Evolutionary conservation across 2,113 vertebrate species (phyloP).

Genomic region (Chroicocephalus ridibundus): DNA sequence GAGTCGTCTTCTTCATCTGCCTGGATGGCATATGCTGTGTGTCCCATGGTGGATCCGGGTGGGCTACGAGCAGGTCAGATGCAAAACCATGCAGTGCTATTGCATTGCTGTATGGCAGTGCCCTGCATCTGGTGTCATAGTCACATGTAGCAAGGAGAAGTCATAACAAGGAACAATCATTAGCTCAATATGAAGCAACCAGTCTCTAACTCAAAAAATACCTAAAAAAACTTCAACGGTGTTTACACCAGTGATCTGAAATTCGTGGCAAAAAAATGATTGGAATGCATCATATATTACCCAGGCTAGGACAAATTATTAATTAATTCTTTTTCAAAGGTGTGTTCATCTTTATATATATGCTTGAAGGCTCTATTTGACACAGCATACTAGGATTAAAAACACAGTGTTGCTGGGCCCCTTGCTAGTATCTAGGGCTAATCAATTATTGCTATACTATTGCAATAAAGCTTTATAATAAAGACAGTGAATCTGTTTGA

Average conservation of each 20-base stretch:
- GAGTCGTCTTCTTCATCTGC: background rate
- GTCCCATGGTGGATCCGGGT: accelerated
- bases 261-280: background rate
- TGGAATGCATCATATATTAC: background rate
- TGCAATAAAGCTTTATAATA: background rate
- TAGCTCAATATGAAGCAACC: background rate
- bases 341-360: background rate
- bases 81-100: background rate
- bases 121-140: background rate
- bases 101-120: background rate
- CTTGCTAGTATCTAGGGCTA: background rate
- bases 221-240: accelerated
- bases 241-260: background rate
- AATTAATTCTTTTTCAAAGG: background rate
- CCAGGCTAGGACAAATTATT: background rate
- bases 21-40: background rate
- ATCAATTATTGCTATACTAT: background rate
- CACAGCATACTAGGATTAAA: background rate
- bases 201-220: background rate
- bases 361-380: background rate
- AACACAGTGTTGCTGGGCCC: background rate
- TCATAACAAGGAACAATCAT: background rate
- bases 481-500: background rate
- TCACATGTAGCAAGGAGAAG: background rate
- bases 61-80: no score